A percentile compares a stretch with the other conserved stretches of the same genome.
These are phyloP conservation scores for Tiliacea citrago DNA, from an alignment of 2,888 invertebrate species.

Conservation along the genomic window DNA sequence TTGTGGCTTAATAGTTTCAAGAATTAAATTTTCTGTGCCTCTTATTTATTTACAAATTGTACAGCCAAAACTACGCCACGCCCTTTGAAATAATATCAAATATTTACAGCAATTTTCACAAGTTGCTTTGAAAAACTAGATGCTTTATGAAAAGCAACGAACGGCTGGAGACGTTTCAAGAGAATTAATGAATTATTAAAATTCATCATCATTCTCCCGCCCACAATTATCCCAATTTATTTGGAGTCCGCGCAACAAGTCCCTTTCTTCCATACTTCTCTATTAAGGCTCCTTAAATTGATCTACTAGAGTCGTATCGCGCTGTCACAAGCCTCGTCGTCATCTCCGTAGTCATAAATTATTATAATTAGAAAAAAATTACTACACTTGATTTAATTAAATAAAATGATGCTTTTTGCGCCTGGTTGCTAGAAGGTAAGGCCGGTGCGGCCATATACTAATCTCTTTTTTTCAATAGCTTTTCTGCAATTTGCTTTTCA, in stretches of 20 bases:
- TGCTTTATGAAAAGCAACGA: neutral
- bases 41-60: neutral
- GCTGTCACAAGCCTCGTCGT: no score
- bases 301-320: no score
- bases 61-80: no score
- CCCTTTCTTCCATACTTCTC: no score
- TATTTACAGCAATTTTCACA: no score
- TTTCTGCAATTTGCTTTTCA: neutral
- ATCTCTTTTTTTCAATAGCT: neutral
- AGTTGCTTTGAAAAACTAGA: neutral
- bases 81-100: no score
- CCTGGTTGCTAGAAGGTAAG: neutral
- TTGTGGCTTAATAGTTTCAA: neutral
- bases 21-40: neutral
- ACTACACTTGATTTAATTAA: no score
- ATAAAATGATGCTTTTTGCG: neutral
- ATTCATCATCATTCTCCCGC: no score
- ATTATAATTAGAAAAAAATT: conserved; percentile 1
- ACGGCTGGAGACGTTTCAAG: neutral
- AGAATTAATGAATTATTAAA: neutral
- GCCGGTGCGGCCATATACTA: neutral
- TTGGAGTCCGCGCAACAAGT: no score
- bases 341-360: no score
- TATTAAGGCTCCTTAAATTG: no score
- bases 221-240: no score